Base-by-base conservation (phyloP, 2,888 invertebrate genomes). In the Autographa gamma region DNA sequence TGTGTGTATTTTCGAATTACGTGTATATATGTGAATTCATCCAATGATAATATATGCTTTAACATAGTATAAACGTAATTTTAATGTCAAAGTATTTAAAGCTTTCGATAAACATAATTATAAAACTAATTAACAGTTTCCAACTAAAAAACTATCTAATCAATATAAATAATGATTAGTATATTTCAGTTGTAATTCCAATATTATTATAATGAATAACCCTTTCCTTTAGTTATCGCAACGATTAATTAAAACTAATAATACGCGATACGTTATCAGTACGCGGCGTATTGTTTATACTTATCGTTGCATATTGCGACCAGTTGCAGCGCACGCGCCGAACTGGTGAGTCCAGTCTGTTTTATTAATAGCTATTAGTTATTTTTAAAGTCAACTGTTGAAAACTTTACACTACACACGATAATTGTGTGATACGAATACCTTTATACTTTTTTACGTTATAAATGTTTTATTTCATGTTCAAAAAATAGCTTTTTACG, bases 221-320 rank as follows among this genome's bases (percentile, higher is more conserved):
- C 3, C 25, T 25, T 56, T 11, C 54, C 54, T 31, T 13, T 41
- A 59, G 66, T 68, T 61, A 77, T 68, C 43, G 9, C 13, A 48
- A 56, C 25, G 43, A 79, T 79, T 68, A 59, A 75, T 77, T 71
- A 59, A 54, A 79, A 79, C 18, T 31, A 64, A 73, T 74, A 70
- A 19, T 63, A 52, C 13, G 43, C 16, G 80, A 79, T 77, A 71
- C 32, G 41, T 52, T 79, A 79, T 79, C 71, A 58, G 71, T 71
- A 71, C 11, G 68, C 16, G 18, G 41, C 0, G 31, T 75, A 63
- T 76, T 64, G 31, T 11, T 7, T 9, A 48, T 18, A 18, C 32
- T 65, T 69, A 66, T 48, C n/a, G 54, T 61, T 58, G 63, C n/a
- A 41, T 18, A 9, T 11, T 16, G 25, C 59, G 52, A 0, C 1